Evolutionary conservation across 2,888 invertebrate genomes (phyloP).

Genomic region (Pemphredon lugubris): DNA sequence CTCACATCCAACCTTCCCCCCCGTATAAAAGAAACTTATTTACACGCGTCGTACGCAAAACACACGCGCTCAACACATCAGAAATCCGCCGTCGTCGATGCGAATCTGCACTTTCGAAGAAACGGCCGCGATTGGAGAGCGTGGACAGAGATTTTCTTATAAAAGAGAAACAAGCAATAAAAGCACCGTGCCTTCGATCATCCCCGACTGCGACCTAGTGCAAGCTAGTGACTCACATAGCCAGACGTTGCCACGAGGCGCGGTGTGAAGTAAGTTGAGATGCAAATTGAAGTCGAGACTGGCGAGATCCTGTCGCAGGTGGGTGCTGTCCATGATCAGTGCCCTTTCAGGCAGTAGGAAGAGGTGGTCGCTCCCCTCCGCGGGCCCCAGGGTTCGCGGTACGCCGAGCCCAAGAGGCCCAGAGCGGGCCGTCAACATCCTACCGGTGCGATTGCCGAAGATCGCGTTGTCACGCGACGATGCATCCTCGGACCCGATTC

Average conservation of each 20-base stretch:
- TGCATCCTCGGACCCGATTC: slow-evolving; percentile 62
- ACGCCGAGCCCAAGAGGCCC: slow-evolving; percentile 77
- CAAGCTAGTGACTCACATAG: slow-evolving; percentile 81
- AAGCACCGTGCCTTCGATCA: slow-evolving; percentile 23
- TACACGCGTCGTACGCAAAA: not conserved
- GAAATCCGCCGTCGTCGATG: no score
- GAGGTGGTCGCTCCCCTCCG: slow-evolving; percentile 83
- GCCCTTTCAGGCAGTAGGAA: slow-evolving; percentile 83
- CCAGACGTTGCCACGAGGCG: slow-evolving; percentile 84
- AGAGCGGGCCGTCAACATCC: slow-evolving; percentile 77
- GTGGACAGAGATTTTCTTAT: no score
- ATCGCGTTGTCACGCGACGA: slow-evolving; percentile 52
- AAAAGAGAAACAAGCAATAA: not conserved
- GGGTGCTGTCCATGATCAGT: slow-evolving; percentile 83
- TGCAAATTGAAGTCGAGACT: slow-evolving; percentile 82
- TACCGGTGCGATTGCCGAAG: slow-evolving; percentile 46
- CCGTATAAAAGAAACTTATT: no score
- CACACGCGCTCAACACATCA: no score
- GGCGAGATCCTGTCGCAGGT: slow-evolving; percentile 83
- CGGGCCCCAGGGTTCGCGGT: slow-evolving; percentile 79
- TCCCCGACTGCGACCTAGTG: slow-evolving; percentile 22
- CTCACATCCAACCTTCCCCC: no score
- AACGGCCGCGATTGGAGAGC: no score
- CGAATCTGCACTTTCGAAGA: no score
- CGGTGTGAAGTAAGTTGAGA: slow-evolving; percentile 82